These are phyloP conservation scores for Chiloscyllium plagiosum DNA, from an alignment of 2,113 vertebrate genomes.

Conservation along the genomic window DNA sequence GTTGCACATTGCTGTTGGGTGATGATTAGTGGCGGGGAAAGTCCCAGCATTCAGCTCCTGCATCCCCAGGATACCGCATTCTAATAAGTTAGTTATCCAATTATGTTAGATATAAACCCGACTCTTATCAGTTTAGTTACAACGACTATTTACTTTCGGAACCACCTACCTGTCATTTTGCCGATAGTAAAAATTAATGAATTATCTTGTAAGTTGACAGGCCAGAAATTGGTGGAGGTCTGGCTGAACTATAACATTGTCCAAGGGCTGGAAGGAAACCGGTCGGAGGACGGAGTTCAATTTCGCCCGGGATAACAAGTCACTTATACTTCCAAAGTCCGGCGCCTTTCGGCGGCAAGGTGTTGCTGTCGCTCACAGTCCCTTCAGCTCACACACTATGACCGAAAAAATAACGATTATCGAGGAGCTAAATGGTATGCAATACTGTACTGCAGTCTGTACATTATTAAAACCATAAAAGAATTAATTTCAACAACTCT, in stretches of 20 bases:
- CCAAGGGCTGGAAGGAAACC: background rate
- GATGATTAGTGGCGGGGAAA: background rate
- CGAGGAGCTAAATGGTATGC: background rate
- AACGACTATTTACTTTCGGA: background rate
- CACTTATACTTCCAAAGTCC: background rate
- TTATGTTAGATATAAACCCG: background rate
- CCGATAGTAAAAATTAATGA: background rate
- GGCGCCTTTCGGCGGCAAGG: background rate
- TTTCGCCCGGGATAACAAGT: background rate
- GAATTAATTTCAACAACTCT: background rate
- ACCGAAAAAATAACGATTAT: background rate
- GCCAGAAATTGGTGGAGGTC: background rate
- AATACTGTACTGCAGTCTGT: background rate
- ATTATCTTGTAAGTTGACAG: background rate
- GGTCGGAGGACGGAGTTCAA: background rate
- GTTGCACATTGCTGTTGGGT: background rate
- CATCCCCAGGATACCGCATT: background rate
- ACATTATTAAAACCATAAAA: background rate
- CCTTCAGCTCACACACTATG: background rate
- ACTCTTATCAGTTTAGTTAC: background rate
- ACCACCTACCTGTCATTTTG: background rate
- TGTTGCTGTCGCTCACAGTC: background rate
- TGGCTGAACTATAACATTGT: background rate
- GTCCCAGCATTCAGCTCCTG: background rate
- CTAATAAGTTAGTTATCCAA: background rate